A percentile compares a stretch with the other conserved stretches of the same genome.
phyloP scores from a whole-genome alignment of 2,888 invertebrate genomes.

The Ferdinandea cuprea region DNA sequence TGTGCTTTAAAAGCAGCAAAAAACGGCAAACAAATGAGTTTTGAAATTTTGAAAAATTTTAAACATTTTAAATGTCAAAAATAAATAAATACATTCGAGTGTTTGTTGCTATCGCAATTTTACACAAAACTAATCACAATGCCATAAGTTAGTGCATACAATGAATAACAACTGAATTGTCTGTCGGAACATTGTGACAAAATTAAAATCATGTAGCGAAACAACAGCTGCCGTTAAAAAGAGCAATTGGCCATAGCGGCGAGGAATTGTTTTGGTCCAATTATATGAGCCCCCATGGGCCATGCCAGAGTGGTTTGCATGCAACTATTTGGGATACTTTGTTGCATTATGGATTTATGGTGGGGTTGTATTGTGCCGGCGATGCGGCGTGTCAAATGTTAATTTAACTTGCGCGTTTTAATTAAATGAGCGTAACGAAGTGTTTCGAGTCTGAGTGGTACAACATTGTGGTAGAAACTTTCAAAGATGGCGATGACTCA shows the following conservation, averaged over 20 bases:
- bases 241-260: slow-evolving; percentile 47
- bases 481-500: slow-evolving; percentile 13
- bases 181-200: slow-evolving; percentile 46
- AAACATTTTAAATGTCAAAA: not conserved
- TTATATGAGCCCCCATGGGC: not conserved
- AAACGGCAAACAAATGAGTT: not conserved
- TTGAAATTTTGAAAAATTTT: slow-evolving; percentile 3
- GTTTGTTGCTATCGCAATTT: slow-evolving; percentile 4
- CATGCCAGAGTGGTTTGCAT: not conserved
- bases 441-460: not conserved
- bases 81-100: slow-evolving; percentile 10
- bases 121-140: not conserved
- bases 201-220: slow-evolving; percentile 55
- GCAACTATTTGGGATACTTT: slow-evolving; percentile 12
- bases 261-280: slow-evolving; percentile 52
- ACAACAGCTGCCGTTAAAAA: slow-evolving; percentile 48
- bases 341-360: slow-evolving; percentile 7
- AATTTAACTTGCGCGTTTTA: slow-evolving; percentile 33
- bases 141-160: not conserved
- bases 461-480: slow-evolving; percentile 17
- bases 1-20: slow-evolving; percentile 8
- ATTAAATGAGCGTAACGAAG: slow-evolving; percentile 41
- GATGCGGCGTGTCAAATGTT: slow-evolving; percentile 39
- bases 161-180: slow-evolving; percentile 29
- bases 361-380: not conserved